Percentiles rank a stretch among this genome's conserved stretches.
phyloP scores from a whole-genome alignment of 2,888 invertebrate species.

The Mimachlamys varia region DNA sequence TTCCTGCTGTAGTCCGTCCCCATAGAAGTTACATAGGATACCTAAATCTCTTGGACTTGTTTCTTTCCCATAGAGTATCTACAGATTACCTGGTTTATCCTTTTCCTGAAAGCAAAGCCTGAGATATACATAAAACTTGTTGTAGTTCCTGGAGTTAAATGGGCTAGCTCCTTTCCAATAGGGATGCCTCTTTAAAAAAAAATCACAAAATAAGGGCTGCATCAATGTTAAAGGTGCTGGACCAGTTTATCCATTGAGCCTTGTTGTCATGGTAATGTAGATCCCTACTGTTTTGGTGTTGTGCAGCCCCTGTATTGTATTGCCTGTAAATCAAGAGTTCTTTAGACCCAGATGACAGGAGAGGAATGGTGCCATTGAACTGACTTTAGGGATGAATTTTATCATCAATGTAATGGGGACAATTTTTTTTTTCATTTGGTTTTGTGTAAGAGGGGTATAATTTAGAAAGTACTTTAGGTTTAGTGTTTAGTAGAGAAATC shows the following conservation, averaged over 20 bases:
- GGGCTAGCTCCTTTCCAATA: no score
- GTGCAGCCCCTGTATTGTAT: not conserved
- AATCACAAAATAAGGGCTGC: no score
- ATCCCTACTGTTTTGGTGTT: not conserved
- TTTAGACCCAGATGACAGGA: not conserved
- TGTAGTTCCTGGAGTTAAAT: no score
- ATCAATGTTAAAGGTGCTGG: not conserved
- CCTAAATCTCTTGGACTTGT: no score
- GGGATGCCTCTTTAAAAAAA: no score
- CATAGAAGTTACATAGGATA: no score
- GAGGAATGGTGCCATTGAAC: not conserved
- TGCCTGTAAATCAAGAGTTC: not conserved
- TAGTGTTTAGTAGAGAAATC: slow-evolving; percentile 1
- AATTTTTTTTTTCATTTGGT: not conserved
- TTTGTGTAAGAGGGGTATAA: not conserved
- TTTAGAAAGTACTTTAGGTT: not conserved
- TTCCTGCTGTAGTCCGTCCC: no score
- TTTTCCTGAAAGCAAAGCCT: no score
- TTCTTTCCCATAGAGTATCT: not conserved
- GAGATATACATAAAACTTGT: no score
- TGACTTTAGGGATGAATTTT: not conserved
- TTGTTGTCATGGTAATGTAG: slow-evolving; percentile 15
- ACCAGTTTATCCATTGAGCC: not conserved
- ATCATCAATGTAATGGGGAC: not conserved
- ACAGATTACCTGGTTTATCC: not conserved